phyloP scores from a whole-genome alignment of 2,113 vertebrate species.

The Platichthys stellatus region DNA sequence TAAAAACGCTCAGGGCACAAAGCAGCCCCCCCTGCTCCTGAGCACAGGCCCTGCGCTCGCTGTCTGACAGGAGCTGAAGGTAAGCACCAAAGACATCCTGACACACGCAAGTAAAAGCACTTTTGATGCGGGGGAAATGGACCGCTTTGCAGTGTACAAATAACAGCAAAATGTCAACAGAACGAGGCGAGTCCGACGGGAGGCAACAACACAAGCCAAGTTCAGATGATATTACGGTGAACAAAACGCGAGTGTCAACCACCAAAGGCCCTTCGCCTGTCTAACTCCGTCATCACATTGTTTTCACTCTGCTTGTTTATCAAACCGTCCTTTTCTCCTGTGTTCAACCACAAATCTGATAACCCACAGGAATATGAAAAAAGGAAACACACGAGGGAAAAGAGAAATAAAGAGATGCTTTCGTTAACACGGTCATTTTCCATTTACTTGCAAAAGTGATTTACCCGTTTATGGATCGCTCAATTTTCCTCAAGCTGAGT shows the following conservation, averaged over 20 bases:
- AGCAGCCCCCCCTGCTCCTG: constrained; percentile 75
- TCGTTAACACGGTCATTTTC: neutral
- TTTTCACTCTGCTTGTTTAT: constrained; percentile 65
- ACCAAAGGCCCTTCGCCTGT: constrained; percentile 71
- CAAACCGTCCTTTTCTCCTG: constrained; percentile 35
- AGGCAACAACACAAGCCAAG: constrained; percentile 79
- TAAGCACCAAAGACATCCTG: constrained; percentile 84
- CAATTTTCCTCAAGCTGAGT: neutral
- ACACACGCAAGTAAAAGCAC: constrained; percentile 78
- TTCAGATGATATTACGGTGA: constrained; percentile 81
- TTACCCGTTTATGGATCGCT: neutral
- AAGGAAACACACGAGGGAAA: neutral
- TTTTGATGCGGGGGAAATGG: constrained; percentile 84
- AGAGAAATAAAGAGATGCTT: neutral
- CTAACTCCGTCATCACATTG: constrained; percentile 58
- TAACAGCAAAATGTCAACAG: constrained; percentile 81
- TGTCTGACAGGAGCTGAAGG: constrained; percentile 83
- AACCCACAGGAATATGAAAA: neutral
- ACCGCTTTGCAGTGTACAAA: constrained; percentile 84
- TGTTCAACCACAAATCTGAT: constrained; percentile 29
- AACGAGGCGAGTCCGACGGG: constrained; percentile 77
- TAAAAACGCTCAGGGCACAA: constrained; percentile 84
- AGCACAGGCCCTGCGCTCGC: constrained; percentile 73
- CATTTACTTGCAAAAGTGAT: neutral
- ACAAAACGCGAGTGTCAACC: constrained; percentile 75